Evolutionary conservation across 2,888 invertebrate genomes (phyloP).

Genomic region (Patella caerulea): DNA sequence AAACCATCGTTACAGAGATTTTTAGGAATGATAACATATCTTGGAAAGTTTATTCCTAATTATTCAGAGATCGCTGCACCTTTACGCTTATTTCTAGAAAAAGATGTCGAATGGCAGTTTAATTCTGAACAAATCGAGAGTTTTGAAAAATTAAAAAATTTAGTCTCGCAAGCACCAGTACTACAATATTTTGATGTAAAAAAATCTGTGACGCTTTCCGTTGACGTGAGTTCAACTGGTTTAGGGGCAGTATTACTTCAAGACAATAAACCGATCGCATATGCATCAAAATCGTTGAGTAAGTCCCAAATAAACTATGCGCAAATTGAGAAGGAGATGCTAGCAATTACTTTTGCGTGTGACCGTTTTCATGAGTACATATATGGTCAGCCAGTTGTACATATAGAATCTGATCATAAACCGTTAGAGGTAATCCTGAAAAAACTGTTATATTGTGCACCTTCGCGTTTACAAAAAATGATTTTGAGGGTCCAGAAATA

Average conservation of each 20-base stretch:
- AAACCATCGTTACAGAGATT: conserved; percentile 28
- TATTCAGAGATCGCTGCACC: conserved; percentile 24
- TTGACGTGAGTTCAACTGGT: not conserved
- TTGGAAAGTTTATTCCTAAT: conserved; percentile 37
- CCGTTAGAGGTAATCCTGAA: not conserved
- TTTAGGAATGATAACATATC: conserved; percentile 35
- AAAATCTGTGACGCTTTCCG: not conserved
- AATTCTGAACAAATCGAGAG: conserved; percentile 29
- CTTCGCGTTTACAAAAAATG: no score
- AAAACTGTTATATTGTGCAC: not conserved
- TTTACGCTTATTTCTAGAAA: conserved; percentile 19
- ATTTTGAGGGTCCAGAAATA: no score
- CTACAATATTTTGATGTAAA: not conserved
- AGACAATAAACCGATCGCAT: not conserved
- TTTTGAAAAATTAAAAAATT: conserved; percentile 27
- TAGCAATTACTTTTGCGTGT: not conserved
- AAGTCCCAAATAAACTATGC: not conserved
- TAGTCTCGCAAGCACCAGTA: not conserved
- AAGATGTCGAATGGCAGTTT: conserved; percentile 28
- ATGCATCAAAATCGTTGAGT: not conserved
- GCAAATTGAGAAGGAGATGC: not conserved
- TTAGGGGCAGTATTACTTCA: not conserved
- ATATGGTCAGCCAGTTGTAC: not conserved
- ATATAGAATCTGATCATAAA: not conserved
- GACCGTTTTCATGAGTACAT: not conserved